Evolutionary conservation across 2,888 invertebrate genomes (phyloP), one percentile per base, ranked within the genome.

Genomic region (Brenthis daphne): DNA sequence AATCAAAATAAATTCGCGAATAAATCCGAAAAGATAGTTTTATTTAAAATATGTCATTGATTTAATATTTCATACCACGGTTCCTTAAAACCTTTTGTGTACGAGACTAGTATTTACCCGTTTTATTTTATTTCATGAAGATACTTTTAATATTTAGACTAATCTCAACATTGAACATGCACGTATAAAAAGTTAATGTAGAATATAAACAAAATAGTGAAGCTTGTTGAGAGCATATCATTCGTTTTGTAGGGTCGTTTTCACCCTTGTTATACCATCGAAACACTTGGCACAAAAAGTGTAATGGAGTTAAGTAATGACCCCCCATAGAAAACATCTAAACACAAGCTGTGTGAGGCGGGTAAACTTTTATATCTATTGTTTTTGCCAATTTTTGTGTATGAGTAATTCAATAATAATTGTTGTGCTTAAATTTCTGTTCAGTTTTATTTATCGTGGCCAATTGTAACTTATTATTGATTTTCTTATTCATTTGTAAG

Each of bases 241-340:
- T 88, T 87, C 86, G 86, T 90, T 90, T 86, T 83, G 88, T 86
- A 85, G 90, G 91, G 91, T 89, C 87, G 90, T 92, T 91, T 85
- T 86, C 91, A 91, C 92, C 92, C 92, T 92, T 91, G 91, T 92
- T 89, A 81, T 87, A 90, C 89, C 88, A 85, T 85, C 88, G 88
- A 89, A 92, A 91, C 92, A 91, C 90, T 92, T 89, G 90, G 90
- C 90, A 87, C 90, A 92, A 92, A 91, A 92, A 92, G 87, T 89
- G 90, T 92, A 90, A 91, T 92, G 89, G 89, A 87, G 89, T 89
- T 88, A 82, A 82, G 90, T 90, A 91, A 92, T 91, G 89, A 91
- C 90, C 90, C 90, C 90, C 88, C 85, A 83, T 83, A 80, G 79
- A 64, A 68, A 65, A 82, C 80, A 82, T 80, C 80, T 80, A 87